Conservation (phyloP, 1,140 invertebrate species). For the roundworm (Caenorhabditis elegans) region DNA sequence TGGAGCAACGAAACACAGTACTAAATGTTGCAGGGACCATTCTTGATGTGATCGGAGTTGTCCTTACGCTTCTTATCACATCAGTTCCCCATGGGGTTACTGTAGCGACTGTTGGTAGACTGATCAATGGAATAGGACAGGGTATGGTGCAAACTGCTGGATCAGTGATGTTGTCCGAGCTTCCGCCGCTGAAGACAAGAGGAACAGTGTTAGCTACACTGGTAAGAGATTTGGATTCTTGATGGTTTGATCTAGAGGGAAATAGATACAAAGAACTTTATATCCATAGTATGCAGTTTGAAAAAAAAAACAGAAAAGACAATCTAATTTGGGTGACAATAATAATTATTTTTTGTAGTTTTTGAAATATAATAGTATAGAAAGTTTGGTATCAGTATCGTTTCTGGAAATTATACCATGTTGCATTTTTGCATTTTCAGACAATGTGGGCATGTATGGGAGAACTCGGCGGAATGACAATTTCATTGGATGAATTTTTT, state of each 20-base stretch:
- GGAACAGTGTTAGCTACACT: constrained; percentile 32
- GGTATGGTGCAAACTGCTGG: constrained; percentile 39
- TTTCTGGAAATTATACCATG: too few species aligned
- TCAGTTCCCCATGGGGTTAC: constrained; percentile 11
- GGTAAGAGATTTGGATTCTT: too few species aligned
- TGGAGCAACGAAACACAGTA: too few species aligned
- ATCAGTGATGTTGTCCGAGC: constrained; percentile 32
- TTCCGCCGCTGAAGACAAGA: constrained; percentile 26
- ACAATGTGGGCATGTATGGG: constrained; percentile 42
- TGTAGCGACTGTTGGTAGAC: constrained; percentile 32
- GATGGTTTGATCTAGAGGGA: too few species aligned
- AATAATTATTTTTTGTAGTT: too few species aligned
- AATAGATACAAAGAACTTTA: too few species aligned
- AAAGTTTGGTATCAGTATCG: too few species aligned
- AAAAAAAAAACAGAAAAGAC: too few species aligned
- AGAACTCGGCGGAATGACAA: constrained; percentile 29
- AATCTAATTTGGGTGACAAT: too few species aligned
- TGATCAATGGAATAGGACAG: constrained; percentile 41
- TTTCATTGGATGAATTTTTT: constrained; percentile 31
- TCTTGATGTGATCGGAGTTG: constrained; percentile 29
- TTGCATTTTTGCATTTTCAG: too few species aligned
- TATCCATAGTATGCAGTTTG: too few species aligned
- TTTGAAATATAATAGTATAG: too few species aligned
- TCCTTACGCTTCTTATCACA: constrained; percentile 15
- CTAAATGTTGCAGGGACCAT: constrained; percentile 12